These are phyloP conservation scores for Steinernema scapterisci DNA, from an alignment of 2,888 invertebrate species.

Conservation along the genomic window DNA sequence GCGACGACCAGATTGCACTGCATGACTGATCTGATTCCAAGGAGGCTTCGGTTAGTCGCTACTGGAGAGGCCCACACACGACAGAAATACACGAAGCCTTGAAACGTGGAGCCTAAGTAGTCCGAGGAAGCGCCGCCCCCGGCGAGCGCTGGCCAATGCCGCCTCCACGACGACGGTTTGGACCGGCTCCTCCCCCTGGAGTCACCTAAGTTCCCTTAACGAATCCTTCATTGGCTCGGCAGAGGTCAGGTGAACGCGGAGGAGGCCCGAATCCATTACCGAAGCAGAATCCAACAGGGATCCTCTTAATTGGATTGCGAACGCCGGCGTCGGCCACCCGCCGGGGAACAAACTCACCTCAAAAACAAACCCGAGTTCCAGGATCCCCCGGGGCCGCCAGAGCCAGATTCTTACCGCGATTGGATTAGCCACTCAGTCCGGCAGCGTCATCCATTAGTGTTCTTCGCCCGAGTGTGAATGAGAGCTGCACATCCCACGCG, in stretches of 20 bases:
- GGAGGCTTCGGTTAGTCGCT: background rate
- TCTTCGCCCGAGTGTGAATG: background rate
- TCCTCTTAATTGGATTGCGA: background rate
- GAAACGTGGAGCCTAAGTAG: background rate
- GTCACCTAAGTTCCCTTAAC: background rate
- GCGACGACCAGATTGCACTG: constrained; percentile 22
- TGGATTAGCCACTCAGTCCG: constrained; percentile 18
- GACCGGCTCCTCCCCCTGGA: background rate
- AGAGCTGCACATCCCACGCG: constrained; percentile 7
- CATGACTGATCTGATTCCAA: constrained; percentile 4
- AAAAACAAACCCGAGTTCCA: constrained; percentile 1
- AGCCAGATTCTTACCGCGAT: background rate
- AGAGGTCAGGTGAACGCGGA: background rate
- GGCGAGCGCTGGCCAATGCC: background rate
- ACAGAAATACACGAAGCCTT: background rate
- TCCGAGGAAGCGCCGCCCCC: background rate
- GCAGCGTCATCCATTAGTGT: constrained; percentile 10
- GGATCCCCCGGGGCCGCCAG: background rate
- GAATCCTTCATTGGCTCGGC: background rate
- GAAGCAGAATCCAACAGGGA: background rate
- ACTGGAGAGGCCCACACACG: constrained; percentile 16
- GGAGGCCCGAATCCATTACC: constrained; percentile 1
- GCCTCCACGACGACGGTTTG: constrained; percentile 3
- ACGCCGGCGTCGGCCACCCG: background rate
- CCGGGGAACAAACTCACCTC: background rate